phyloP scores from a whole-genome alignment of 2,797 vertebrate species.

The Paedocypris micromegethes region DNA sequence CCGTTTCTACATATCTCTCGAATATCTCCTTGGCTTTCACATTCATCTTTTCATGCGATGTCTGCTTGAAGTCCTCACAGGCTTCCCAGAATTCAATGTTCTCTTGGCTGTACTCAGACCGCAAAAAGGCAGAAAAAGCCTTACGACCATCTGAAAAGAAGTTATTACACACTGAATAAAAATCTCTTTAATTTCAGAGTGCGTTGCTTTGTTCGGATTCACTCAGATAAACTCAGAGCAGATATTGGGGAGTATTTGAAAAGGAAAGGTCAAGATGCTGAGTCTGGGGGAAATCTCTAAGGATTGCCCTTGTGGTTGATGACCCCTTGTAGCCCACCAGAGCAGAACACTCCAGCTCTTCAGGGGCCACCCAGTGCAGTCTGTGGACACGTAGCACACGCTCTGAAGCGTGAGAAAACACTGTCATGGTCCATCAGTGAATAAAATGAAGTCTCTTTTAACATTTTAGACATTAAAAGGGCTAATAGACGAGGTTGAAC shows the following conservation, averaged over 20 bases:
- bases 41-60: constrained; percentile 59
- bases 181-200: background rate
- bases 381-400: constrained; percentile 60
- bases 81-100: constrained; percentile 89
- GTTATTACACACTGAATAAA: background rate
- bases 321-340: constrained; percentile 42
- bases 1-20: constrained; percentile 73
- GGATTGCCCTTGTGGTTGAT: constrained; percentile 44
- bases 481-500: constrained; percentile 3
- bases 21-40: constrained; percentile 79
- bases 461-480: background rate
- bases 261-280: constrained; percentile 53
- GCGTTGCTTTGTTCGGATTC: background rate
- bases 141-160: constrained; percentile 68
- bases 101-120: constrained; percentile 86
- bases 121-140: constrained; percentile 78
- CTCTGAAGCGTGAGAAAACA: constrained; percentile 68
- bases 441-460: constrained; percentile 4
- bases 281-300: constrained; percentile 48
- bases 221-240: background rate
- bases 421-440: constrained; percentile 1
- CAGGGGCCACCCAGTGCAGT: constrained; percentile 51
- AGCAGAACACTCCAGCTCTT: constrained; percentile 18
- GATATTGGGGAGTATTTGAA: constrained; percentile 48
- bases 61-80: constrained; percentile 86